Conservation (phyloP, 2,797 vertebrate genomes). For the Brachyalestes nurse region DNA sequence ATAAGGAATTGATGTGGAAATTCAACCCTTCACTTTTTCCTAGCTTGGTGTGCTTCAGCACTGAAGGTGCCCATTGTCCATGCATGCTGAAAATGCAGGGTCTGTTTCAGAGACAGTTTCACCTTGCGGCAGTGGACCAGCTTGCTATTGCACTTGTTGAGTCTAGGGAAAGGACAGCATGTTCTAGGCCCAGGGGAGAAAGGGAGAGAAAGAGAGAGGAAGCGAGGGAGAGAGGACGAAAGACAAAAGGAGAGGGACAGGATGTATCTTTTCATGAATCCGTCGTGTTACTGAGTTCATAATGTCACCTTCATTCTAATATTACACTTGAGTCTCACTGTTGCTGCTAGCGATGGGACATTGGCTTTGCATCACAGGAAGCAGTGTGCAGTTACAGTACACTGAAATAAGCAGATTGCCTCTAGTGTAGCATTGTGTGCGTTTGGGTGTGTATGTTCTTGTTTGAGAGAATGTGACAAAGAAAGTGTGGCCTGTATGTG, state of each 20-base stretch:
- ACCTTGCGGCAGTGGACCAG: conserved; percentile 29
- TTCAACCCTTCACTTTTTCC: background rate
- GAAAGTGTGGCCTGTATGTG: conserved; percentile 2
- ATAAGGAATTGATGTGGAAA: background rate
- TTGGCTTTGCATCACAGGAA: conserved; percentile 1
- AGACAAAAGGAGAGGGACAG: background rate
- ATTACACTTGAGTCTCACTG: background rate
- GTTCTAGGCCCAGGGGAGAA: conserved; percentile 41
- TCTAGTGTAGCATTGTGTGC: conserved; percentile 11
- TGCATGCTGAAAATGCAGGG: conserved; percentile 14
- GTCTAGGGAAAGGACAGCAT: conserved; percentile 45
- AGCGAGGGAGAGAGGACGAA: background rate
- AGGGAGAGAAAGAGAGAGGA: background rate
- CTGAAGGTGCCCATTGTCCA: background rate
- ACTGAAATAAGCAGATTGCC: background rate
- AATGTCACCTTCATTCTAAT: conserved; percentile 39
- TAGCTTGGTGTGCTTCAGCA: background rate
- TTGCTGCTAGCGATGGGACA: background rate
- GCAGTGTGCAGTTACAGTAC: conserved; percentile 4
- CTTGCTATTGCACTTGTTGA: conserved; percentile 35
- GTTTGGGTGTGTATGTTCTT: conserved; percentile 13
- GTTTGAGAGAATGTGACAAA: conserved; percentile 10
- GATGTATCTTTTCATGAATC: conserved; percentile 8
- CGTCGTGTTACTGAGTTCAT: background rate
- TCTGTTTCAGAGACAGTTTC: conserved; percentile 21